phyloP scores from a whole-genome alignment of 2,797 vertebrate species.

The Muscicapa comitata region DNA sequence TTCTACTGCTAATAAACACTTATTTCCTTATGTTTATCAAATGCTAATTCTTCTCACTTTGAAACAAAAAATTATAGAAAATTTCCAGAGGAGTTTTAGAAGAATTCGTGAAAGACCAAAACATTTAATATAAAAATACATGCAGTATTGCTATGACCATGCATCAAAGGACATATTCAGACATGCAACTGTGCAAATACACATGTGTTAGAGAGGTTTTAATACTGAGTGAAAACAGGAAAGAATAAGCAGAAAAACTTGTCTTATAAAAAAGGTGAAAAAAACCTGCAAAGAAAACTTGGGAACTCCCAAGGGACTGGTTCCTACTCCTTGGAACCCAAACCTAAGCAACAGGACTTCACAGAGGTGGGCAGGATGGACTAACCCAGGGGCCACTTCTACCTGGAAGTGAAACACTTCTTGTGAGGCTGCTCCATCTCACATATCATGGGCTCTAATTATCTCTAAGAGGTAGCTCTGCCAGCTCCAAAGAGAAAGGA shows the following conservation, averaged over 20 bases:
- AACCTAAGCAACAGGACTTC: background rate
- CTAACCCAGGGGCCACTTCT: background rate
- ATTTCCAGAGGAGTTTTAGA: background rate
- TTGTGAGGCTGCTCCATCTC: background rate
- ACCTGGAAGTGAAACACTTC: background rate
- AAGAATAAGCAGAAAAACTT: background rate
- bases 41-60: background rate
- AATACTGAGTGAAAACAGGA: background rate
- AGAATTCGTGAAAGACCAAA: background rate
- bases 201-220: background rate
- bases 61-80: background rate
- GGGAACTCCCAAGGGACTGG: background rate
- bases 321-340: background rate
- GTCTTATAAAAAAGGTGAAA: background rate
- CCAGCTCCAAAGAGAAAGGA: background rate
- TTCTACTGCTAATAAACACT: background rate
- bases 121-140: background rate
- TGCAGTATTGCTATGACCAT: slow-evolving; percentile 31
- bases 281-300: background rate
- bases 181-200: slow-evolving; percentile 26
- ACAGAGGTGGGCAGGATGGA: background rate
- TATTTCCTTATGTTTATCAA: background rate
- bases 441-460: background rate
- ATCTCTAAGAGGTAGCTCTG: background rate
- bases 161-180: background rate